Percentiles rank a stretch among this genome's conserved stretches.
These are phyloP conservation scores for Lipotes vexillifer DNA, from an alignment of 2,113 vertebrate species.

Conservation along the genomic window DNA sequence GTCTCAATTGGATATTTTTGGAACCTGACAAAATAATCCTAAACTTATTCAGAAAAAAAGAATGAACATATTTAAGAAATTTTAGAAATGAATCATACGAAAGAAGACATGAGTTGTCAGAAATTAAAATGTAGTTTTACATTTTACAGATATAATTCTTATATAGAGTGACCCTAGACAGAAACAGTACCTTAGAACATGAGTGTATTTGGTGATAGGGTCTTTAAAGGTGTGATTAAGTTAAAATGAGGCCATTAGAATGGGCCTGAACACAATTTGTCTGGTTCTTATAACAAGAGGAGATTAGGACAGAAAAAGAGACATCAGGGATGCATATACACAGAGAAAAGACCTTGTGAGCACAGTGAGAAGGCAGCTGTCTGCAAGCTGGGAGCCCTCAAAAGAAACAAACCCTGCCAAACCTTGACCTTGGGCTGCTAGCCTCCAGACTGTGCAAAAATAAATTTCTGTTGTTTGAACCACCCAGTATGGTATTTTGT, in stretches of 20 bases:
- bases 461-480: neutral
- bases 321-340: neutral
- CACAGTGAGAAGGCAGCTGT: neutral
- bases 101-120: neutral
- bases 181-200: neutral
- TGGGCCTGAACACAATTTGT: neutral
- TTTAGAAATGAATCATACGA: neutral
- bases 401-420: neutral
- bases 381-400: neutral
- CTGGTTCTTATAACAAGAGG: neutral
- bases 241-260: neutral
- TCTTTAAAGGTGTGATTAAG: neutral
- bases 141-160: neutral
- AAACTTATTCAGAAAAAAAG: neutral
- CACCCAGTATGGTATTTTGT: neutral
- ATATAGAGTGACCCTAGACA: neutral
- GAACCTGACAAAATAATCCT: neutral
- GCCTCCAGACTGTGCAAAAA: neutral
- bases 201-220: neutral
- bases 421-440: neutral
- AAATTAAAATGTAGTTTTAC: neutral
- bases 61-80: neutral
- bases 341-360: neutral
- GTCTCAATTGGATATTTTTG: neutral
- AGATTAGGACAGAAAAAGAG: neutral